Base-by-base conservation (phyloP, 92 coral and sea anemone species). In the Zoanthus sansibaricus region DNA sequence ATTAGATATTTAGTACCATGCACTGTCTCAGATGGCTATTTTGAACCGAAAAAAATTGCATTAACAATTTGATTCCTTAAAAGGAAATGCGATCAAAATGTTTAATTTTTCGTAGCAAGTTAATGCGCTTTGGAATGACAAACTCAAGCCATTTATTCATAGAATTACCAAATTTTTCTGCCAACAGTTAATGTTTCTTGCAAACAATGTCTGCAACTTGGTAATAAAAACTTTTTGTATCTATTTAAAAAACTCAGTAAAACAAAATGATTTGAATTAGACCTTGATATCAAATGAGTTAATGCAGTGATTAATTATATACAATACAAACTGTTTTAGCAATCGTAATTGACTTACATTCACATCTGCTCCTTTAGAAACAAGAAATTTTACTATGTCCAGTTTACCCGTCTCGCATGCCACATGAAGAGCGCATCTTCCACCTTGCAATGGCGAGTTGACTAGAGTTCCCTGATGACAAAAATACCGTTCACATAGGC, bases 361-460 rank as follows among this genome's bases (percentile, higher is more conserved):
- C 18, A 91, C 94, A 49, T 94, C 96, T 56, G 98, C 98, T 64
- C 98, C 96, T 62, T 91, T 93, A 1, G 82, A 14, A 54, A 94
- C 88, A 64, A 94, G 92, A 16, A 86, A 78, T 79, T 93, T 86
- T 79, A 89, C 71, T 6, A 94, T 82, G 61, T 94, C 98, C 78
- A 94, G 18, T 75, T 91, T 94, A 3, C 95, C 94, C 12, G 90
- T 87, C 48, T 94, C 96, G 18, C 94, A 88, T 31, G 98, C 98
- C 75, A 93, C 91, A 68, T 94, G 98, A 13, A 94, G 89, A 1
- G 98, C 88, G 17, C 93, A 90, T 20, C 96, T 92, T n/a, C 98
- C 98, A 37, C 95, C 83, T 83, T 92, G 85, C 46, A 87, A 87
- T 21, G 87, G 87, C 7, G 93, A 77, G 82, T 94, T 94, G 6